phyloP scores from a whole-genome alignment of 2,888 invertebrate genomes.

The Pandemis corylana region DNA sequence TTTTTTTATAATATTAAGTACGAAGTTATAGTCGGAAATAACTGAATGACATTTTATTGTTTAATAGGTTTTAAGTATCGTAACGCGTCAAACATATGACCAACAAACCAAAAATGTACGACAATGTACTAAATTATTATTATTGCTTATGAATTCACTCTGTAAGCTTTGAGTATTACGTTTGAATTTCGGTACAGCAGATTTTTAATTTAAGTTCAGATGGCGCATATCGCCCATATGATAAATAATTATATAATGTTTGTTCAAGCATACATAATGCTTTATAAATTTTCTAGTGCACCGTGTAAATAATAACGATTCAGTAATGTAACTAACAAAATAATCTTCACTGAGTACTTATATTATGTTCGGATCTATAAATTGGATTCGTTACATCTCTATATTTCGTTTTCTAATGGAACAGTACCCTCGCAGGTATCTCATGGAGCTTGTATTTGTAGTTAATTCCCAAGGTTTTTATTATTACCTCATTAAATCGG shows the following conservation, averaged over 20 bases:
- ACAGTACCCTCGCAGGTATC: conserved; percentile 38
- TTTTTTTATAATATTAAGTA: not conserved
- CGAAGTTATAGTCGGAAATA: conserved; percentile 29
- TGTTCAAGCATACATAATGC: conserved; percentile 19
- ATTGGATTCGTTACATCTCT: conserved; percentile 16
- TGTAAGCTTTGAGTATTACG: conserved; percentile 55
- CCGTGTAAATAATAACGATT: conserved; percentile 67
- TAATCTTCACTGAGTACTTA: conserved; percentile 75
- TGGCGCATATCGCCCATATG: conserved; percentile 25
- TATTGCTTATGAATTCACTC: conserved; percentile 35
- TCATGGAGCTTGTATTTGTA: conserved; percentile 17
- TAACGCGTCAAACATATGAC: conserved; percentile 64
- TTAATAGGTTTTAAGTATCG: conserved; percentile 71
- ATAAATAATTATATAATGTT: conserved; percentile 2
- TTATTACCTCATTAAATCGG: conserved; percentile 68
- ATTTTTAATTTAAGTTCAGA: conserved; percentile 49
- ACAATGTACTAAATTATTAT: conserved; percentile 62
- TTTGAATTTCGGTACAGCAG: conserved; percentile 52
- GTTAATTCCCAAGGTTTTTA: conserved; percentile 23
- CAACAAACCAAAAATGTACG: conserved; percentile 69
- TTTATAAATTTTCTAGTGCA: conserved; percentile 51
- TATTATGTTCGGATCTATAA: conserved; percentile 53
- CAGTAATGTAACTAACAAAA: conserved; percentile 58
- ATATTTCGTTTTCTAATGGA: conserved; percentile 19
- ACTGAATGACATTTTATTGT: conserved; percentile 39